Base-by-base conservation (phyloP, 2,113 vertebrate species). In the Aix galericulata region DNA sequence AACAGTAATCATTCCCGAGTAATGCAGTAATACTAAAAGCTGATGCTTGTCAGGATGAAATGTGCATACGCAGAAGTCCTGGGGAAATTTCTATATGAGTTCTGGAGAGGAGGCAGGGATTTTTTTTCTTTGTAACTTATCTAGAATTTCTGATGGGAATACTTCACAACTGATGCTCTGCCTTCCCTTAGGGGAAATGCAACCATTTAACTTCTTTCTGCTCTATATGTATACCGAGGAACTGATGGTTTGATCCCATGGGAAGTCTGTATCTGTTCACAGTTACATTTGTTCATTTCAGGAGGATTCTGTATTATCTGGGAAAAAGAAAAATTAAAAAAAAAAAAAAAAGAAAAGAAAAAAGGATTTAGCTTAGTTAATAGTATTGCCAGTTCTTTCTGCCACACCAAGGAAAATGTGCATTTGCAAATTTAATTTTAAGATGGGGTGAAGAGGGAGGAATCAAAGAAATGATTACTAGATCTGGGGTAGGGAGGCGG, bases 131-230 rank as follows among this genome's bases (percentile, higher is more conserved):
- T 86, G 42, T 34, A 88, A 72, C 4, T 88, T 86, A 58, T n/a
- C 69, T 40, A 25, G 67, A 72, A 92, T 93, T 93, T 93, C 79
- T 95, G 59, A 44, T 82, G 74, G 87, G 55, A 95, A 89, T 92
- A 53, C 58, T 93, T 96, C 82, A 60, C 55, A 83, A 40, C 58
- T 52, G 69, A 86, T 87, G 60, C 50, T 86, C 48, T 93, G 48
- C 60, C 44, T 94, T 94, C 66, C 82, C 84, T 42, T 90, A 69
- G 44, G 91, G 60, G 23, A 87, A 93, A 71, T 55, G 72, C 89
- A 89, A 38, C 86, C 82, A 90, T 82, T 95, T 91, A 85, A 92
- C 82, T 92, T 86, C 64, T 75, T 44, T 88, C 53, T 94, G 96
- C 64, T 88, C 64, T 87, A 68, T 86, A 4, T 59, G 58, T 88